A percentile compares a stretch with the other conserved stretches of the same genome.
These are phyloP conservation scores for Oxyruncus cristatus DNA, from an alignment of 2,113 vertebrate species.

Conservation along the genomic window DNA sequence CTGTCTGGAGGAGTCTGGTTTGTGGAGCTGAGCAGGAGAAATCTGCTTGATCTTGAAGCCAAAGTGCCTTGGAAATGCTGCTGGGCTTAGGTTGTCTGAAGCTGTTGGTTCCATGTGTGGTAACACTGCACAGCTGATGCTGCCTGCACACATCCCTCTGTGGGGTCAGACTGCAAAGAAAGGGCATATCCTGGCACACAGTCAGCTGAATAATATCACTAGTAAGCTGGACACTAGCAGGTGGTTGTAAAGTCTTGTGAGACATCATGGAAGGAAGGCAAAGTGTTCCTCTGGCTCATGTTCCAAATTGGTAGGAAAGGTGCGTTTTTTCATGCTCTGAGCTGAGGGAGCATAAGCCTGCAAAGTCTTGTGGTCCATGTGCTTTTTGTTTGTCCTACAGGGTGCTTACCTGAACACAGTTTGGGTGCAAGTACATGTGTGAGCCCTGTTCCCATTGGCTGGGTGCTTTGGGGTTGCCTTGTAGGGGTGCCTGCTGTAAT, in stretches of 20 bases:
- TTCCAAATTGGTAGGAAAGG: neutral
- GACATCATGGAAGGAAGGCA: rapidly evolving
- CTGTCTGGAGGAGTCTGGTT: neutral
- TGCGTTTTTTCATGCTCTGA: neutral
- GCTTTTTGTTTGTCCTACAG: neutral
- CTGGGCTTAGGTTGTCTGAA: neutral
- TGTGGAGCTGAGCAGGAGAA: neutral
- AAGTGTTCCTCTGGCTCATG: neutral
- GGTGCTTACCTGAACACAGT: neutral
- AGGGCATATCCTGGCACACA: neutral
- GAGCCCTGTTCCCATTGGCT: neutral
- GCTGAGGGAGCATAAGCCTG: neutral
- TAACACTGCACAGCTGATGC: neutral
- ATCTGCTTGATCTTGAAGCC: neutral
- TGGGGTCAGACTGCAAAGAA: neutral
- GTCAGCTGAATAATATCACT: neutral
- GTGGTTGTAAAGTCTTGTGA: neutral
- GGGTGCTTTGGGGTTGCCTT: neutral
- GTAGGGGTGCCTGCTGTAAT: neutral
- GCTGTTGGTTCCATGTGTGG: neutral
- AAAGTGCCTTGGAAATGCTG: neutral
- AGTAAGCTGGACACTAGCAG: neutral
- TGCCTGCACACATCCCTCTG: rapidly evolving
- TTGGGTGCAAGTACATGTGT: neutral
- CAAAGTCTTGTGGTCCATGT: neutral